Evolutionary conservation across 2,888 invertebrate species (phyloP).

Genomic region (Dilophus febrilis): DNA sequence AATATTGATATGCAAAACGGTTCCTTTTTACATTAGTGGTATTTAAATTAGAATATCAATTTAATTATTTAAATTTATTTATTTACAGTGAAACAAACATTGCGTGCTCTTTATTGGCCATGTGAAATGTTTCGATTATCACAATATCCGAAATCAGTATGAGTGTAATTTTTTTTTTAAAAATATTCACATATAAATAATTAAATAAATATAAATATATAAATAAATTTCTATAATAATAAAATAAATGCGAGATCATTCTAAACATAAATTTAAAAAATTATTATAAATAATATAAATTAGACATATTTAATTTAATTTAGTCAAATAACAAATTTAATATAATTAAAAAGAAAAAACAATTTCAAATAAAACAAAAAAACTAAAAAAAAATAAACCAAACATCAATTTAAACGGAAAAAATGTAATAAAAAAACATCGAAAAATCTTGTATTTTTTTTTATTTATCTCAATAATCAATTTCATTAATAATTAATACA

Average conservation of each 20-base stretch:
- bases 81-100: slow-evolving; percentile 27
- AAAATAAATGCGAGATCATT: slow-evolving; percentile 1
- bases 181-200: slow-evolving; percentile 4
- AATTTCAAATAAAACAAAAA: background rate
- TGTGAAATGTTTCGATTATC: slow-evolving; percentile 31
- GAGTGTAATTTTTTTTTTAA: background rate
- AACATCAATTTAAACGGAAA: background rate
- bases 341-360: background rate
- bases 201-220: slow-evolving; percentile 7
- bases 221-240: slow-evolving; percentile 7
- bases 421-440: background rate
- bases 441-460: too few species aligned
- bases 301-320: too few species aligned
- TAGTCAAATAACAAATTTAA: background rate
- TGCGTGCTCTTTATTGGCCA: slow-evolving; percentile 30
- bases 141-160: slow-evolving; percentile 30
- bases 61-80: background rate
- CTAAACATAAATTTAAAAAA: slow-evolving; percentile 2
- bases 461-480: too few species aligned
- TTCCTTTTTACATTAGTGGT: too few species aligned
- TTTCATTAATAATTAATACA: too few species aligned
- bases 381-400: background rate
- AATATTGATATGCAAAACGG: too few species aligned
- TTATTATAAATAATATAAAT: background rate
- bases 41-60: too few species aligned